Conservation (phyloP, 2,797 vertebrate genomes). For the Ispidina lecontei region DNA sequence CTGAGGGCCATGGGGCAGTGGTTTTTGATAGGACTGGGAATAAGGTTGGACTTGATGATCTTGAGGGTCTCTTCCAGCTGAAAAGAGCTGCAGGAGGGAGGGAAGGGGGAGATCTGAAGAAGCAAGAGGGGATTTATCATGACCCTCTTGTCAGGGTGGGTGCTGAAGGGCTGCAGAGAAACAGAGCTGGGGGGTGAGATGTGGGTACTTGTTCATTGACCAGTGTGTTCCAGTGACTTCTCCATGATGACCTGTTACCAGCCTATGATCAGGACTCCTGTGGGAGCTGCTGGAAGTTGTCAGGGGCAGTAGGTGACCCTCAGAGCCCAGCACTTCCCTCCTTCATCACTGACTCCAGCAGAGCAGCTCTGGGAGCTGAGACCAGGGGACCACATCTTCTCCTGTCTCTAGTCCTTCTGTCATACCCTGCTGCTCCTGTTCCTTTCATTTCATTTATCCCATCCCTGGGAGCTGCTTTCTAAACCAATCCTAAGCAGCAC, state of each 20-base stretch:
- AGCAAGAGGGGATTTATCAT: not conserved
- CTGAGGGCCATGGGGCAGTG: not conserved
- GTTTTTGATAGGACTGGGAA: not conserved
- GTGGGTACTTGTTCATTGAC: not conserved
- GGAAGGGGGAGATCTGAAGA: not conserved
- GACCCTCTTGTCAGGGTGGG: not conserved
- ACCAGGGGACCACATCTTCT: not conserved
- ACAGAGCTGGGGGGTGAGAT: not conserved
- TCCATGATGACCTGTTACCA: not conserved
- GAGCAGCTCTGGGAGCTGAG: not conserved
- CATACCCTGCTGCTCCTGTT: not conserved
- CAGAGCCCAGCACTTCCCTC: not conserved
- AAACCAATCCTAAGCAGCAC: not conserved
- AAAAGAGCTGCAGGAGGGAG: not conserved
- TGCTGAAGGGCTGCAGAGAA: not conserved
- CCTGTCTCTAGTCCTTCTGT: not conserved
- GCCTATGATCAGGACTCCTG: not conserved
- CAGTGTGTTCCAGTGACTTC: not conserved
- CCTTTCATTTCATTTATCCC: not conserved
- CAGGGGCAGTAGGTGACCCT: not conserved
- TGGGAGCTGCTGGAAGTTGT: not conserved
- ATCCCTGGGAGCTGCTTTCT: not conserved
- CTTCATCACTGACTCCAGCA: fast-evolving
- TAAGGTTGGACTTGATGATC: too few species aligned
- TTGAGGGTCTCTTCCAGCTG: not conserved